These are phyloP conservation scores for Conchocele bisecta DNA, from an alignment of 2,888 invertebrate genomes.

Conservation along the genomic window DNA sequence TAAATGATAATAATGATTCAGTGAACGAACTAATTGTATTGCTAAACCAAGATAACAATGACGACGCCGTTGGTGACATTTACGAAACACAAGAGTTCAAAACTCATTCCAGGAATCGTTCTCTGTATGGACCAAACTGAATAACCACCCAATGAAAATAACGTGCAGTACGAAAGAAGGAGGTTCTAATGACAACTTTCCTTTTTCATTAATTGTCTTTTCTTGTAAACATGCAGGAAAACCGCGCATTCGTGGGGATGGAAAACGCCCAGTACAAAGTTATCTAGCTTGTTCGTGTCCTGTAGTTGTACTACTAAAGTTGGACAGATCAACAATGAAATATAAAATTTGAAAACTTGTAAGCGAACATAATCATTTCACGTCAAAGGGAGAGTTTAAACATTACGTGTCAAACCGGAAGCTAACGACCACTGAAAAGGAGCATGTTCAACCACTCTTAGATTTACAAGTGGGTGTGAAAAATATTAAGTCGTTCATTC, in stretches of 20 bases:
- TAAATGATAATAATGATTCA: background rate
- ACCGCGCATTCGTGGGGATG: background rate
- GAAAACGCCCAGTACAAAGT: background rate
- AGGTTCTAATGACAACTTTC: background rate
- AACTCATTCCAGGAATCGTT: background rate
- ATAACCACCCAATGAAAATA: constrained; percentile 5
- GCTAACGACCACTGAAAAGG: background rate
- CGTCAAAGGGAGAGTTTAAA: constrained; percentile 4
- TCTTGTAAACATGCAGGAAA: constrained; percentile 15
- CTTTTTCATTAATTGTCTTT: background rate
- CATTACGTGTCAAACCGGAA: background rate
- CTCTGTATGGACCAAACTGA: background rate
- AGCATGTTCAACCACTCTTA: no score
- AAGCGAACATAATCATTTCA: background rate
- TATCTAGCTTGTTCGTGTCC: constrained; percentile 6
- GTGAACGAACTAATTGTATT: background rate
- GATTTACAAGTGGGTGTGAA: no score
- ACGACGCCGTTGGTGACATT: background rate
- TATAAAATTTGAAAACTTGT: constrained; percentile 3
- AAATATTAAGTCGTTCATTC: no score
- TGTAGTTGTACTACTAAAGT: background rate
- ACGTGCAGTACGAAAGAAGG: background rate
- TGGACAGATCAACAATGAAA: background rate
- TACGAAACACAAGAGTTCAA: background rate
- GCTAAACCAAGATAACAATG: background rate